These are phyloP conservation scores for Drosophila insularis DNA, from an alignment of 1,140 invertebrate genomes.

Conservation along the genomic window DNA sequence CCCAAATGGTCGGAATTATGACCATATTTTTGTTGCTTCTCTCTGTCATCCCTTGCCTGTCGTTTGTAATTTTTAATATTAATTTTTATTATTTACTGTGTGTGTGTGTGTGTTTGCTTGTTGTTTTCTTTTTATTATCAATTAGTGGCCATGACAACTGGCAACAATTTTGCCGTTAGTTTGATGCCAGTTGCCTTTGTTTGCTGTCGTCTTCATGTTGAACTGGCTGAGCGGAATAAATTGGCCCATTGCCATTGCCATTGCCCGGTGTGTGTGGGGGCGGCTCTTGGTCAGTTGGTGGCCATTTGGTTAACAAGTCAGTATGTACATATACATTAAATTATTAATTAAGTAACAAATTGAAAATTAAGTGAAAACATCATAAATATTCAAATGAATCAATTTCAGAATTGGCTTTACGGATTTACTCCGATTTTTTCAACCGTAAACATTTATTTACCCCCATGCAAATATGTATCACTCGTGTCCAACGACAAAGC, in stretches of 20 bases:
- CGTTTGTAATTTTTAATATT: conserved; percentile 10
- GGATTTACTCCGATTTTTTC: conserved; percentile 14
- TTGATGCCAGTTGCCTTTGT: conserved; percentile 6
- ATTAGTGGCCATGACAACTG: conserved; percentile 75
- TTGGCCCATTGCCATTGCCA: neutral
- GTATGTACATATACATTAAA: conserved; percentile 5
- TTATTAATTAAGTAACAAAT: conserved; percentile 16
- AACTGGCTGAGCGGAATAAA: neutral
- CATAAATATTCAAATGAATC: conserved; percentile 6
- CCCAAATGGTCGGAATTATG: neutral
- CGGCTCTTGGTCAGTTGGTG: neutral
- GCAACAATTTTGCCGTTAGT: conserved; percentile 41
- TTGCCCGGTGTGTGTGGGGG: neutral
- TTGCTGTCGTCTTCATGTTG: neutral
- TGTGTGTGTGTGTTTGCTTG: neutral
- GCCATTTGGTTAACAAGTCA: conserved; percentile 48
- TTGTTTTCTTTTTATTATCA: conserved; percentile 29
- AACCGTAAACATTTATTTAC: neutral
- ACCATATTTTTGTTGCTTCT: neutral
- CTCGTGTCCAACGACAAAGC: neutral
- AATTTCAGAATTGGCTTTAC: neutral
- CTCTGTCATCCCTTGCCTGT: neutral
- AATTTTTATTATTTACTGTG: neutral
- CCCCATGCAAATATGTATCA: neutral
- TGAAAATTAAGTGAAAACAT: conserved; percentile 11